Base-by-base conservation (phyloP, 2,113 vertebrate species). In the Oreochromis spilurus region DNA sequence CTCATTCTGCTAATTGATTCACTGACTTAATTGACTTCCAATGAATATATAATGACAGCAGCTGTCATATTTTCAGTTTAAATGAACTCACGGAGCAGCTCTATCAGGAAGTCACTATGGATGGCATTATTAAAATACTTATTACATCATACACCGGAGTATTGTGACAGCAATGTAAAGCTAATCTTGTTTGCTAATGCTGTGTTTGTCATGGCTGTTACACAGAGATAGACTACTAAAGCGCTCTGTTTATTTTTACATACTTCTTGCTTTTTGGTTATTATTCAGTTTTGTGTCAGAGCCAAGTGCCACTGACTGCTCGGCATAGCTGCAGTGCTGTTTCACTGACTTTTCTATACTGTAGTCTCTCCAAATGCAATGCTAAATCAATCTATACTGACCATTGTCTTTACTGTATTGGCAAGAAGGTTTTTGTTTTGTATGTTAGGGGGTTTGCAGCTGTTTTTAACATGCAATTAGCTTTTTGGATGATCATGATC, bases 1-100 rank as follows among this genome's bases (percentile, higher is more conserved):
- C 90, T 93, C 88, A 88, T 85, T 91, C 80, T n/a, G 87, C 93
- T 95, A 93, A 95, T 93, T 94, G 92, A 95, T 93, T 94, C 93
- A 65, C 75, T 72, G 85, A 92, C 86, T 94, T 93, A 93, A 95
- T 95, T 95, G 92, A 93, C 91, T 94, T 86, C 87, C 85, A 86
- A 92, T 92, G 93, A 94, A 94, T 93, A 84, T 90, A 91, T 93
- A 94, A 93, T 79, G 89, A 84, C 89, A 87, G 84, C 94, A 94
- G 93, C 93, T 95, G 95, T 93, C 94, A 88, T 78, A 87, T 89
- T 90, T 90, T 55, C 77, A 10, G 21, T 92, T 83, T 45, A 83
- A 92, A 89, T 84, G 84, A 93, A 89, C 84, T 79, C 17, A 43
- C 4, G 21, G 79, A 85, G 72, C 79, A 16, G 77, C 54, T 87